Evolutionary conservation across 35 echinoderm and acorn worm species (phyloP).

Genomic region (Diadema setosum): DNA sequence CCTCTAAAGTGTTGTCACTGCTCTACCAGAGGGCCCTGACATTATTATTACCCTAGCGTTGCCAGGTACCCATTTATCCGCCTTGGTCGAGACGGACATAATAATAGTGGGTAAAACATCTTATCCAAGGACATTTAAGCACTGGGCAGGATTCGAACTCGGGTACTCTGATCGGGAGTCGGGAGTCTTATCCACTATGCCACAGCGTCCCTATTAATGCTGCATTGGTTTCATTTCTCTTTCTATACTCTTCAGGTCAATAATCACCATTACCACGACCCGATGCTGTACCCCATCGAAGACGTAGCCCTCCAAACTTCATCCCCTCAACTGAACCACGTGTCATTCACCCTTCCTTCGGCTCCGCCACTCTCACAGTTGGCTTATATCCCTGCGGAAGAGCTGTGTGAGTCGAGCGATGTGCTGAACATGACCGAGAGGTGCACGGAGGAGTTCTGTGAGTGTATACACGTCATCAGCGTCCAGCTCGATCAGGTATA

Average conservation of each 20-base stretch:
- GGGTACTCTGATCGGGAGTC: too few species aligned
- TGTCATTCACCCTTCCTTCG: slow-evolving; percentile 51
- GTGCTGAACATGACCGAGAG: background rate
- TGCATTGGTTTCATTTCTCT: too few species aligned
- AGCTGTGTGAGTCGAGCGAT: slow-evolving; percentile 21
- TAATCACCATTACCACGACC: slow-evolving; percentile 77
- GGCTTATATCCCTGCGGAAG: background rate
- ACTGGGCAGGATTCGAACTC: too few species aligned
- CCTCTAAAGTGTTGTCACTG: too few species aligned
- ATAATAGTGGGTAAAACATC: too few species aligned
- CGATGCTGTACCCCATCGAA: slow-evolving; percentile 72
- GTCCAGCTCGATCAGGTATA: slow-evolving; percentile 60
- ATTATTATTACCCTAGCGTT: too few species aligned
- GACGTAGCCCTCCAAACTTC: slow-evolving; percentile 69
- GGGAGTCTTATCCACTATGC: too few species aligned
- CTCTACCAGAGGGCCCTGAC: too few species aligned
- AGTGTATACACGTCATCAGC: slow-evolving; percentile 9
- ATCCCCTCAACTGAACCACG: slow-evolving; percentile 73
- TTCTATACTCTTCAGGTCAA: slow-evolving; percentile 41
- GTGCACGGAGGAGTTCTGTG: slow-evolving; percentile 15
- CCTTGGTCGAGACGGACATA: too few species aligned
- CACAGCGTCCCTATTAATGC: too few species aligned
- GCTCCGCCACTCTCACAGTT: slow-evolving; percentile 40
- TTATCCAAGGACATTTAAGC: too few species aligned
- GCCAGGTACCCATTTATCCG: too few species aligned